Conservation (phyloP, 1,140 invertebrate genomes). For the Heterodera schachtii region DNA sequence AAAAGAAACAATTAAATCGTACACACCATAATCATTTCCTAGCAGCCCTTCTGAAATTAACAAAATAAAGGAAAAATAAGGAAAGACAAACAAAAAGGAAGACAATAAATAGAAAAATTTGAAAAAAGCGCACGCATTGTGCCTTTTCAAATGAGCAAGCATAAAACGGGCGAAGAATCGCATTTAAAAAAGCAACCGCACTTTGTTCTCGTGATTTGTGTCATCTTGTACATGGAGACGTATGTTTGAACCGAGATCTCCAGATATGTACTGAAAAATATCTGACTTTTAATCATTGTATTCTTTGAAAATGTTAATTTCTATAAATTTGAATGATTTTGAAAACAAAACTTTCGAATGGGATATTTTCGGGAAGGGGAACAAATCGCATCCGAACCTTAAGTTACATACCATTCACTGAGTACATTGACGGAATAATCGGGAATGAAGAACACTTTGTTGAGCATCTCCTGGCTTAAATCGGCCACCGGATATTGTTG, state of each 20-base stretch:
- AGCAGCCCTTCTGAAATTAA: background rate
- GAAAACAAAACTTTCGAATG: too few relatives aligned
- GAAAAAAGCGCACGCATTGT: background rate
- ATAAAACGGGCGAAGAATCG: background rate
- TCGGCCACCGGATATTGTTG: slow-evolving; percentile 12
- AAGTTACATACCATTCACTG: slow-evolving; percentile 42
- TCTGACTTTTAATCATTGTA: too few relatives aligned
- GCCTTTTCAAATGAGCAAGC: background rate
- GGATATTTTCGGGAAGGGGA: background rate
- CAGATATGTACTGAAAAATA: slow-evolving; percentile 51
- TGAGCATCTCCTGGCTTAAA: slow-evolving; percentile 24
- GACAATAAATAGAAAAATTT: background rate
- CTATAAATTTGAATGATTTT: too few relatives aligned
- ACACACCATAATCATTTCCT: too few relatives aligned
- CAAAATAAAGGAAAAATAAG: background rate
- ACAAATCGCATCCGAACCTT: too few relatives aligned
- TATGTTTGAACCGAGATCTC: slow-evolving; percentile 60
- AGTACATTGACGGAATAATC: slow-evolving; percentile 54
- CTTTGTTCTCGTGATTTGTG: slow-evolving; percentile 49
- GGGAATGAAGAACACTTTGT: slow-evolving; percentile 57
- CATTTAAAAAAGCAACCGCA: slow-evolving; percentile 10
- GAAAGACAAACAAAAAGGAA: background rate
- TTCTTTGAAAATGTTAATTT: too few relatives aligned
- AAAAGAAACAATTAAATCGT: too few relatives aligned
- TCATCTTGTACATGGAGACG: slow-evolving; percentile 57